Conservation (phyloP, 2,797 vertebrate species). For the Botia kubotai region DNA sequence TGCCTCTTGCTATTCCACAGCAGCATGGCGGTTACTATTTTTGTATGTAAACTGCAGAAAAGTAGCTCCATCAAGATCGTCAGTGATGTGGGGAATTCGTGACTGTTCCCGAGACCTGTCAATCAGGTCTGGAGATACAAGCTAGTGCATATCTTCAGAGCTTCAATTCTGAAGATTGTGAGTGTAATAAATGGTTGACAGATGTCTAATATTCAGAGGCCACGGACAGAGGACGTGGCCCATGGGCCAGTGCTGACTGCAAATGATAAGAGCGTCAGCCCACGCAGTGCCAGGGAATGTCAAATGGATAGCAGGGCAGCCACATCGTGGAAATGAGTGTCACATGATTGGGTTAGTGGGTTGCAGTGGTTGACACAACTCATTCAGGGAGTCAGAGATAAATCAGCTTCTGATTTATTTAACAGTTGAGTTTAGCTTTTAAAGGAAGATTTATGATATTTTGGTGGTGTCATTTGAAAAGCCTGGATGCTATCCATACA, state of each 20-base stretch:
- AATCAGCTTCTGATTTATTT: neutral
- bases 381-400: too few relatives aligned
- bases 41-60: neutral
- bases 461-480: neutral
- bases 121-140: neutral
- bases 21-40: slow-evolving; percentile 14
- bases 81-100: slow-evolving; percentile 15
- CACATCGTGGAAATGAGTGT: neutral
- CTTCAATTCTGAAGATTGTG: slow-evolving; percentile 9
- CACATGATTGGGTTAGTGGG: neutral
- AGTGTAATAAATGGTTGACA: slow-evolving; percentile 26
- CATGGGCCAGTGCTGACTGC: slow-evolving; percentile 9
- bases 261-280: slow-evolving; percentile 15
- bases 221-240: neutral
- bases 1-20: neutral
- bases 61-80: neutral
- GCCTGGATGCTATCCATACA: neutral
- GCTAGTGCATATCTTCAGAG: neutral
- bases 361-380: neutral
- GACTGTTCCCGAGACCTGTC: slow-evolving; percentile 24
- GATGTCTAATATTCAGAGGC: slow-evolving; percentile 18
- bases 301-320: slow-evolving; percentile 4
- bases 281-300: slow-evolving; percentile 1
- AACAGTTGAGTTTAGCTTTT: neutral
- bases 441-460: neutral